Conservation (phyloP, 2,113 vertebrate species). For the Marmota flaviventris region DNA sequence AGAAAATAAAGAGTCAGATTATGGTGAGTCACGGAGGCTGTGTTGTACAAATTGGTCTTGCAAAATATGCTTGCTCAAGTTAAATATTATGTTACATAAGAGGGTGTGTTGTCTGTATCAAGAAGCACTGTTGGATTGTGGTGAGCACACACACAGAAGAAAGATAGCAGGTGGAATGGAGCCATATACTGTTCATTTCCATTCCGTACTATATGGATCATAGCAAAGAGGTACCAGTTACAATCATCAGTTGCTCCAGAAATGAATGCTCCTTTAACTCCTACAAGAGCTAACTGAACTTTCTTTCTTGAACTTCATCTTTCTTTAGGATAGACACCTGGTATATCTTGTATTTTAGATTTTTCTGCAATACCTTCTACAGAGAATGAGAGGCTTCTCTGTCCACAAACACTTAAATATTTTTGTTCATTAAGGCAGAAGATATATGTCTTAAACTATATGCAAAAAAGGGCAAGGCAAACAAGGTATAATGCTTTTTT, state of each 20-base stretch:
- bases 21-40: background rate
- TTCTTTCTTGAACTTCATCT: background rate
- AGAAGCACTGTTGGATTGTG: background rate
- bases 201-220: background rate
- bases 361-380: background rate
- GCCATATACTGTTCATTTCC: background rate
- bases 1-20: background rate
- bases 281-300: background rate
- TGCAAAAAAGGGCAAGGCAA: background rate
- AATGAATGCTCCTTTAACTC: background rate
- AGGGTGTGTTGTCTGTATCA: background rate
- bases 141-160: background rate
- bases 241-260: background rate
- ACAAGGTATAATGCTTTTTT: background rate
- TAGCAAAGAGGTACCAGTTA: background rate
- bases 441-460: background rate
- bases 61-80: background rate
- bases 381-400: background rate
- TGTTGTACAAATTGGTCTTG: background rate
- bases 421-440: conserved; percentile 3
- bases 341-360: background rate
- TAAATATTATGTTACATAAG: background rate
- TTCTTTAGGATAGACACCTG: background rate
- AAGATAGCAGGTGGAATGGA: background rate
- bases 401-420: background rate